Conservation (phyloP, 37 sponge, comb jelly and placozoan genomes). For the Ianthella basta region DNA sequence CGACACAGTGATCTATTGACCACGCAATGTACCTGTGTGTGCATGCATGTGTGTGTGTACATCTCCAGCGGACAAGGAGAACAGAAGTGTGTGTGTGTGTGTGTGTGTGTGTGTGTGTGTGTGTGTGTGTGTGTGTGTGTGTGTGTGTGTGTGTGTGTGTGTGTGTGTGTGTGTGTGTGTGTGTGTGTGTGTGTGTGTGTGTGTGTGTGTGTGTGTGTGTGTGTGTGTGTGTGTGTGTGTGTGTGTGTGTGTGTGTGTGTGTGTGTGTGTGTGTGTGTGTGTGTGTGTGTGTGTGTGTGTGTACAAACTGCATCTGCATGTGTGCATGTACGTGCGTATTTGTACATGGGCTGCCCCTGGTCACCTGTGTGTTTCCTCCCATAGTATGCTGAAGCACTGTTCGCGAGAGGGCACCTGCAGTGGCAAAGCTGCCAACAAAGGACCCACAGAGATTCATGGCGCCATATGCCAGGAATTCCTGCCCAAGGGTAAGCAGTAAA, state of each 20-base stretch:
- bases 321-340: neutral
- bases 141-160: too few species aligned
- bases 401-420: conserved; percentile 76
- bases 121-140: too few species aligned
- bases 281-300: too few species aligned
- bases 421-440: conserved; percentile 68
- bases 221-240: too few species aligned
- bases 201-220: too few species aligned
- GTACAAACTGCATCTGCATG: too few species aligned
- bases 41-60: neutral
- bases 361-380: conserved; percentile 83
- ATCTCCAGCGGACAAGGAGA: neutral
- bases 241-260: too few species aligned
- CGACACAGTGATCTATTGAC: neutral
- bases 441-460: conserved; percentile 75
- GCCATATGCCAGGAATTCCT: conserved; percentile 90
- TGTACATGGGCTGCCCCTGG: neutral
- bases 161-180: too few species aligned
- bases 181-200: too few species aligned
- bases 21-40: neutral
- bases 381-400: conserved; percentile 69
- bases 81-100: neutral
- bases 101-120: conserved; percentile 5
- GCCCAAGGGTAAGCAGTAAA: neutral
- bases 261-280: too few species aligned